Base-by-base conservation (phyloP, 2,113 vertebrate species). In the Xyliphius kryptos region DNA sequence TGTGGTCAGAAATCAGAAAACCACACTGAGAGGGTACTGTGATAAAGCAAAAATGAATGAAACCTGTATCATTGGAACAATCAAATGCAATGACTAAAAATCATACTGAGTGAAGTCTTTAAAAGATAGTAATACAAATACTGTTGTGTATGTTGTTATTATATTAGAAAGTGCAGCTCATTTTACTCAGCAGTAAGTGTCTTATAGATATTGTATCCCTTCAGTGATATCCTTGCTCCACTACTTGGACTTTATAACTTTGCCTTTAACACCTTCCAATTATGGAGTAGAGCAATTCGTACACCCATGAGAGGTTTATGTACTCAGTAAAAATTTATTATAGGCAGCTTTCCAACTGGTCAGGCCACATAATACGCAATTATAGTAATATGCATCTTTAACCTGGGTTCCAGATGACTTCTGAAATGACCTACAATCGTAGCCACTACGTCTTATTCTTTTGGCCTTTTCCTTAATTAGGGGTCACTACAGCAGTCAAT, bases 321-420 rank as follows among this genome's bases (percentile, higher is more conserved):
- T 82, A 79, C 72, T 76, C 70, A 72, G 75, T 86, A 80, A 86
- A 85, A 85, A 78, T 74, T 84, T 85, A 78, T 83, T 81, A 75
- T 80, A 74, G 70, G 76, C 70, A 64, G 58, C 63, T 72, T 77
- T 81, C 77, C 77, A 84, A 80, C 77, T 69, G 74, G 76, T 79
- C 74, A 77, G 76, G 82, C 84, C 82, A 80, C 77, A 86, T 78
- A 80, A 77, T 71, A 79, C 82, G 72, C 77, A 82, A 74, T 83
- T 75, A 72, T 76, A 70, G 77, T 72, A 80, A 82, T 73, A 77
- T 79, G 71, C 74, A 69, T 76, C 74, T 75, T 80, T 84, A 80
- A 85, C 85, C 78, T 77, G 80, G 77, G 78, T 63, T 80, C 81
- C 71, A 77, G 77, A 71, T 76, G 73, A 15, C 76, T 60, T 70